Conservation (phyloP, 2,888 invertebrate genomes). For the Sturmia bella region DNA sequence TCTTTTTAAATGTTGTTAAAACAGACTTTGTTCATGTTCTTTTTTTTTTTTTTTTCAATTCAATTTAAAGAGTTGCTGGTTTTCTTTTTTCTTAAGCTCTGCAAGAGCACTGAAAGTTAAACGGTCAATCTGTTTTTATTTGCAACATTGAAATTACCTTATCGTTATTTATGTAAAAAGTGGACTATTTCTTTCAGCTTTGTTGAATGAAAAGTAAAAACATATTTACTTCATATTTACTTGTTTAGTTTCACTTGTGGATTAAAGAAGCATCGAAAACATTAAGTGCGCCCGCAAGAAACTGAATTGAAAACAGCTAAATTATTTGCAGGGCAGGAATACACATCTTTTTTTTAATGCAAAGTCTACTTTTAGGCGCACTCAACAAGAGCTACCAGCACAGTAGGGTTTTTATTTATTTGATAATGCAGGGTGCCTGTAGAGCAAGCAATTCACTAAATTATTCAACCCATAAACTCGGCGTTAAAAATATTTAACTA, state of each 20-base stretch:
- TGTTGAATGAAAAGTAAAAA: background rate
- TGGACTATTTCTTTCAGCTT: conserved; percentile 29
- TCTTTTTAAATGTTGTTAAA: conserved; percentile 15
- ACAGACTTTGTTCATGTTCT: background rate
- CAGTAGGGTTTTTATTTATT: too few species aligned
- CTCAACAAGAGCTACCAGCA: too few species aligned
- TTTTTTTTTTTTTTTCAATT: conserved; percentile 5
- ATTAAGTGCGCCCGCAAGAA: too few species aligned
- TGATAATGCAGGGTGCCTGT: too few species aligned
- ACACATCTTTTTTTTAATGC: too few species aligned
- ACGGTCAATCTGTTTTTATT: conserved; percentile 32
- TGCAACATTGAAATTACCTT: conserved; percentile 43
- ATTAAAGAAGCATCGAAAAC: conserved; percentile 1
- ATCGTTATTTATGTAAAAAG: conserved; percentile 47
- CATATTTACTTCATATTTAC: background rate
- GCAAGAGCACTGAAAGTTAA: conserved; percentile 20
- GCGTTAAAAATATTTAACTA: too few species aligned
- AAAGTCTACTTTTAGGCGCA: too few species aligned
- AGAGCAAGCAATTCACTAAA: too few species aligned
- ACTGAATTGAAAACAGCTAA: too few species aligned
- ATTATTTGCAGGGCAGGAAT: too few species aligned
- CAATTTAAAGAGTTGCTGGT: background rate
- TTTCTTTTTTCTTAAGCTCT: background rate
- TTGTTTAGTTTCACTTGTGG: conserved; percentile 40
- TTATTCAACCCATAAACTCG: too few species aligned